A percentile compares a stretch with the other conserved stretches of the same genome.
phyloP scores from a whole-genome alignment of 1,140 invertebrate genomes.

The Papilio machaon region DNA sequence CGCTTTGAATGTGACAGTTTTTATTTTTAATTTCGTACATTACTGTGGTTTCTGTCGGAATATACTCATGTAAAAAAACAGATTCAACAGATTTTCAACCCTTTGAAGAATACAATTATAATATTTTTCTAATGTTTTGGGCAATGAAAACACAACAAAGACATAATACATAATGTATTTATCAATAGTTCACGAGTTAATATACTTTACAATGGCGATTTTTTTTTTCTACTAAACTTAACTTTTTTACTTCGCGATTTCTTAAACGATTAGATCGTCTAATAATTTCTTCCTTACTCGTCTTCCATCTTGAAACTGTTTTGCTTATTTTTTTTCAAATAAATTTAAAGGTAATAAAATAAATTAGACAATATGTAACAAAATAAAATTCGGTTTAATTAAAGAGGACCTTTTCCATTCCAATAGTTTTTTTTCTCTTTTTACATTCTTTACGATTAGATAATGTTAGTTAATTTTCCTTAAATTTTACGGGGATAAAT shows the following conservation, averaged over 20 bases:
- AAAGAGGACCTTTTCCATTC: not conserved
- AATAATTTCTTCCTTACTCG: slow-evolving; percentile 22
- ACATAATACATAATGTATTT: too few relatives aligned
- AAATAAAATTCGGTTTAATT: not conserved
- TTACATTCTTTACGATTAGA: not conserved
- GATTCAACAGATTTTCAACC: too few relatives aligned
- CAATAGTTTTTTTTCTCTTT: not conserved
- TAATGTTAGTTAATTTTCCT: slow-evolving; percentile 14
- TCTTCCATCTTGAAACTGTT: slow-evolving; percentile 35
- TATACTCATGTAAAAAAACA: too few relatives aligned
- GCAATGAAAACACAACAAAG: too few relatives aligned
- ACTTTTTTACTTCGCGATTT: not conserved
- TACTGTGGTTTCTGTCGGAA: too few relatives aligned
- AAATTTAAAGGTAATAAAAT: not conserved
- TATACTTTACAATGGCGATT: not conserved
- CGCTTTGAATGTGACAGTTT: too few relatives aligned
- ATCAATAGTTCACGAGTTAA: not conserved
- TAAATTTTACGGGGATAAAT: not conserved
- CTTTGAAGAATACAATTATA: too few relatives aligned
- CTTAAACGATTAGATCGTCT: slow-evolving; percentile 5
- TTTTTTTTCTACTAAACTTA: not conserved
- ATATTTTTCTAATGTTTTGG: too few relatives aligned
- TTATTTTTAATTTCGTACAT: too few relatives aligned
- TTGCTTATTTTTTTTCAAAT: slow-evolving; percentile 15
- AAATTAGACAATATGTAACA: not conserved